A percentile compares a stretch with the other conserved stretches of the same genome.
These are phyloP conservation scores for Mus minutoides DNA, from an alignment of 2,797 vertebrate genomes.

Conservation along the genomic window DNA sequence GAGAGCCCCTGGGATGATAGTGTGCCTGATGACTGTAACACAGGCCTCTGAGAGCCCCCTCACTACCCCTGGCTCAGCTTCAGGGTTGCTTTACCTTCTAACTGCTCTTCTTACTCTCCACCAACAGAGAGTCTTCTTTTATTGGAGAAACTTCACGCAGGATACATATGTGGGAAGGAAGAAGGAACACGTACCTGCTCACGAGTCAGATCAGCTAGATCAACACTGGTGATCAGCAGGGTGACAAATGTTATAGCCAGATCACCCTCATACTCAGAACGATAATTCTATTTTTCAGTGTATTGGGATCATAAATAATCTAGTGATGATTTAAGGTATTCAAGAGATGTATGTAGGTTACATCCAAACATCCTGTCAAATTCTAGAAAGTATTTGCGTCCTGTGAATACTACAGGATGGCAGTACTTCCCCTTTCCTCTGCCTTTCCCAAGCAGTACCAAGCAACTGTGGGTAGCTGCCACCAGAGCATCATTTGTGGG, in stretches of 20 bases:
- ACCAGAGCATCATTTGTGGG: not conserved
- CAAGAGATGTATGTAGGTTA: not conserved
- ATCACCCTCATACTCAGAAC: not conserved
- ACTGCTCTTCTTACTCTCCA: not conserved
- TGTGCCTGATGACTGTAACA: not conserved
- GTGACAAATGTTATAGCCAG: not conserved
- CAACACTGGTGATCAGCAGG: not conserved
- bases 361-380: not conserved
- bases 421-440: not conserved
- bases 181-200: not conserved
- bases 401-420: not conserved
- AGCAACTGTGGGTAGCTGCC: not conserved
- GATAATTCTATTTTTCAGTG: not conserved
- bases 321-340: not conserved
- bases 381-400: not conserved
- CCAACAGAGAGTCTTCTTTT: not conserved
- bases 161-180: not conserved
- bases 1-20: not conserved
- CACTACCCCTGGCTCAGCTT: not conserved
- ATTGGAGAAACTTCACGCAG: not conserved
- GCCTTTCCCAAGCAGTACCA: not conserved
- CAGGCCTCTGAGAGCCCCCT: not conserved
- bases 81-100: not conserved
- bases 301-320: not conserved
- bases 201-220: not conserved